These are phyloP conservation scores for Myoxocephalus aenaeus DNA, from an alignment of 2,797 vertebrate species.

Conservation along the genomic window DNA sequence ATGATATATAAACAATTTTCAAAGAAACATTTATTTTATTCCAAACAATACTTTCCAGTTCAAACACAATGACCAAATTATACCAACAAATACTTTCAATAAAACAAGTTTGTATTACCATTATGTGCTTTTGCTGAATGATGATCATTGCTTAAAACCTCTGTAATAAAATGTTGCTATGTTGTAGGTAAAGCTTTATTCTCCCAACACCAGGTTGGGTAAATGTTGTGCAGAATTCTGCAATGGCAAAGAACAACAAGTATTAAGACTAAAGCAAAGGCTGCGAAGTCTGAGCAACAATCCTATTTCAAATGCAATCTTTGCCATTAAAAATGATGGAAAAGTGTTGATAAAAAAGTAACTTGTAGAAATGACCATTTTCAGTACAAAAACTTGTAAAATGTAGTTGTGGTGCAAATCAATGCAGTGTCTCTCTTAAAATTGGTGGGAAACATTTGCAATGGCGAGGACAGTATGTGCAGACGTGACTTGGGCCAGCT, in stretches of 20 bases:
- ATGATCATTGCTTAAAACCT: conserved; percentile 66
- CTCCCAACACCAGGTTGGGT: conserved; percentile 83
- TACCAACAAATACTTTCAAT: conserved; percentile 74
- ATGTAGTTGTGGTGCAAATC: conserved; percentile 83
- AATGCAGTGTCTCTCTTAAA: conserved; percentile 73
- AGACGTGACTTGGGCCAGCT: conserved; percentile 75
- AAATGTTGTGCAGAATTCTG: conserved; percentile 77
- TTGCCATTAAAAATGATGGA: conserved; percentile 81
- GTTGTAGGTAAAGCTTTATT: conserved; percentile 69
- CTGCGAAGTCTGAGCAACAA: conserved; percentile 84
- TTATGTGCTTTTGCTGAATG: conserved; percentile 75
- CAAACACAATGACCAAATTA: conserved; percentile 66
- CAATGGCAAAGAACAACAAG: conserved; percentile 69
- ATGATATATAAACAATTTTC: conserved; percentile 81
- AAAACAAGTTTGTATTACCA: conserved; percentile 65
- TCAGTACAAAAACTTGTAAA: conserved; percentile 86
- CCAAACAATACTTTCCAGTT: conserved; percentile 79
- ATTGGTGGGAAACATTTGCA: conserved; percentile 65
- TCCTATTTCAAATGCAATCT: conserved; percentile 81
- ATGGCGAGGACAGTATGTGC: conserved; percentile 74
- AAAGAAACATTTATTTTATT: conserved; percentile 83
- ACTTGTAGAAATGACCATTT: conserved; percentile 87
- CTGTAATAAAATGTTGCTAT: conserved; percentile 75
- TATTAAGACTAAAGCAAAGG: conserved; percentile 81
- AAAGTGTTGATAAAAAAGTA: conserved; percentile 80